Evolutionary conservation across 2,113 vertebrate species (phyloP), one percentile per base, ranked within the genome.

Genomic region (Chionomys nivalis): DNA sequence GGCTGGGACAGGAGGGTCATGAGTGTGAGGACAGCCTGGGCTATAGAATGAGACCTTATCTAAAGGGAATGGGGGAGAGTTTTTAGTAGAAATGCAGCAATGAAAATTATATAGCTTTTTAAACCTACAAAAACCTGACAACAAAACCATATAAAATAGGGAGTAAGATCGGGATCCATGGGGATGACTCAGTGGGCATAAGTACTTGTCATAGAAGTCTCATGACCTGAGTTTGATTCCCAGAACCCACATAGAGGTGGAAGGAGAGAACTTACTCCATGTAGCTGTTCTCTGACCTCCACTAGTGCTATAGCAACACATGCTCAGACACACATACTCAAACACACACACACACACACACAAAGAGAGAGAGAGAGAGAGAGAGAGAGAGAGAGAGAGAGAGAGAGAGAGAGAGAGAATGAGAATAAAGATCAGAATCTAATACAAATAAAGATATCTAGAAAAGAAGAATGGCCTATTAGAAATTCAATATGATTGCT

Each of bases 401-500:
- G 58, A 61, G 58, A 61, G 58, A 61, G 58, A 61, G 1, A 7
- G 21, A 61, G 6, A 23, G 61, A 63, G 61, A 63, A 55, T 17
- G 72, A 31, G 39, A 52, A 70, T 66, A 70, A 55, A 94, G 19
- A 68, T 77, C 10, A 7, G 87, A n/a, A 26, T 88, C 49, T 39
- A 66, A 91, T 79, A 75, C 55, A 72, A 61, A 65, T 33, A 47
- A 87, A 82, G 33, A 21, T 36, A 65, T 7, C 86, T 94, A 89
- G 63, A 42, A 81, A 92, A 97, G 73, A 92, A 95, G 66, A 94
- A 39, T 21, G 39, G 28, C 42, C 36, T 92, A 5, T 55, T 90
- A 28, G 79, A 87, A 88, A 70, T 52, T 70, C 24, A 58, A 24
- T 90, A 24, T 61, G 39, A 52, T 82, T 68, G 21, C 66, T 89